Evolutionary conservation across 2,113 vertebrate species (phyloP), one percentile per base, ranked within the genome.

Genomic region (Elephantulus edwardii): DNA sequence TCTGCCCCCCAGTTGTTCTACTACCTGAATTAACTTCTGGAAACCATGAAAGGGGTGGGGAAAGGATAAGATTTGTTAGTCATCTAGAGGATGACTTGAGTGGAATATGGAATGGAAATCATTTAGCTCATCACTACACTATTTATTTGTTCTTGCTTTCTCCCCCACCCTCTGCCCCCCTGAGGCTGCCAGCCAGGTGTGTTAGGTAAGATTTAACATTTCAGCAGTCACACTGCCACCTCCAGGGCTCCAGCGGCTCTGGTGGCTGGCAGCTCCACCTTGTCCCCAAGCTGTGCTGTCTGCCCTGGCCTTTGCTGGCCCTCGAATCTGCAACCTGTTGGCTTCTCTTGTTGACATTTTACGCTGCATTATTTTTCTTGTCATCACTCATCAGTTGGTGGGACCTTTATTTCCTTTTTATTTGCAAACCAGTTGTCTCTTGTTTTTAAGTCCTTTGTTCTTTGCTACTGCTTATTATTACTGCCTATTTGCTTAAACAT

Each of bases 321-420:
- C 44, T 33, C 11, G 81, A 35, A 56, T 74, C 70, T 84, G 42
- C 60, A 42, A 84, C 78, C 20, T 75, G 14, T 82, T 44, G 88
- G 22, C 28, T 84, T 93, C 35, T 94, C 30, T 92, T 83, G 44
- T 78, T 84, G 26, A 38, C 54, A 40, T 74, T 86, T 86, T 62
- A 20, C 38, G 48, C 50, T n/a, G 44, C 70, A 84, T 91, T 74
- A 60, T 46, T 92, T 88, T 86, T 92, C n/a, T 78, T 86, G 38
- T 60, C 14, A 22, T 83, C 6, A 22, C 38, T 72, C 38, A 33
- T 28, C 20, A 54, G 40, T 84, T 76, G 86, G 42, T 5, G 14
- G 5, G 33, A 79, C 79, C 14, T 89, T 85, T 91, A 74, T 58
- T 92, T 91, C 40, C 50, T 68, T 68, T 60, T 52, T 0, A 44